Evolutionary conservation across 2,888 invertebrate species (phyloP).

Genomic region (Drosophila anomalata): DNA sequence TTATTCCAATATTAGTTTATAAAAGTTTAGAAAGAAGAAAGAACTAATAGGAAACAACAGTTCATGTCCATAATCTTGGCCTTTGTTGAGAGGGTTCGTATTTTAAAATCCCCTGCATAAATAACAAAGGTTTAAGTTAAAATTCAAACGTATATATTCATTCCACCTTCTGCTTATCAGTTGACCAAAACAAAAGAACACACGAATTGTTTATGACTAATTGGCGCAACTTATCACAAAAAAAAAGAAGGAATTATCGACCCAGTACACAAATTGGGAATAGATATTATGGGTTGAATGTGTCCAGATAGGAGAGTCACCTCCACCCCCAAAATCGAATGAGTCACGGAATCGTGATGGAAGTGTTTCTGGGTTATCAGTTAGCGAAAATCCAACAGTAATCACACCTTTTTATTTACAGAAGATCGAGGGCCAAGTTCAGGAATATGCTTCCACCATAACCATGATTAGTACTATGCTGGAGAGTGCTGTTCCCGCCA

Average conservation of each 20-base stretch:
- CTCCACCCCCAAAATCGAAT: background rate
- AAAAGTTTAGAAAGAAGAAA: background rate
- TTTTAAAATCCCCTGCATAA: background rate
- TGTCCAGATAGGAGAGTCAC: constrained; percentile 7
- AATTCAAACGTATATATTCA: background rate
- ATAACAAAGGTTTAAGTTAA: background rate
- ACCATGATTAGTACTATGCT: constrained; percentile 87
- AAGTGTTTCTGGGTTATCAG: constrained; percentile 6
- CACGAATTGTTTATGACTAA: constrained; percentile 24
- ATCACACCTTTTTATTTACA: constrained; percentile 50
- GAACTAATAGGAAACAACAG: no score
- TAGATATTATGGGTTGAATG: constrained; percentile 14
- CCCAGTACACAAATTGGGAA: constrained; percentile 15
- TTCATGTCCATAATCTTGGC: no score
- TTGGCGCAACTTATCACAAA: constrained; percentile 31
- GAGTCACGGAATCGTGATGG: constrained; percentile 28
- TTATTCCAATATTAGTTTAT: background rate
- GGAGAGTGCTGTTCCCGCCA: constrained; percentile 88
- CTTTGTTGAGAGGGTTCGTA: background rate
- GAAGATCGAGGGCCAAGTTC: constrained; percentile 85
- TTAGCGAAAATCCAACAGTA: constrained; percentile 1
- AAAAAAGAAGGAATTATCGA: constrained; percentile 20
- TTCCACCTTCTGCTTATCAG: constrained; percentile 23
- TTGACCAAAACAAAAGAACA: constrained; percentile 27
- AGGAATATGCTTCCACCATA: constrained; percentile 87